phyloP scores from a whole-genome alignment of 2,797 vertebrate species.

The Peromyscus melanophrys region DNA sequence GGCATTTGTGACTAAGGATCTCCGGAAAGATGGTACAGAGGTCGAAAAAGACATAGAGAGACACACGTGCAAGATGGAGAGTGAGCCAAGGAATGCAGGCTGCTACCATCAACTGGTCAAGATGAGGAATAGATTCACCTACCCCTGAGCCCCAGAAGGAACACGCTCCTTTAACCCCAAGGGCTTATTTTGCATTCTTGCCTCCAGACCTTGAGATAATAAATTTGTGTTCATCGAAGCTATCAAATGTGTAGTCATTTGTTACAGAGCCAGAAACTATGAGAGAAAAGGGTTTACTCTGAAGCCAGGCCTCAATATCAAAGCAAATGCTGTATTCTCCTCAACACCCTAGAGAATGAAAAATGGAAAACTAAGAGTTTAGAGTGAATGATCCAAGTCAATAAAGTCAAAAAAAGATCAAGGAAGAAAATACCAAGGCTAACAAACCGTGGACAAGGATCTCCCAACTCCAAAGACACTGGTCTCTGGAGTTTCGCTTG shows the following conservation, averaged over 20 bases:
- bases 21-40: neutral
- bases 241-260: constrained; percentile 35
- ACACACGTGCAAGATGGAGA: neutral
- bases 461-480: constrained; percentile 27
- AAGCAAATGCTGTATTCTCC: constrained; percentile 3
- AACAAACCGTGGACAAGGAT: neutral
- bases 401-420: constrained; percentile 36
- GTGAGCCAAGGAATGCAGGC: neutral
- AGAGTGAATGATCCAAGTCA: constrained; percentile 32
- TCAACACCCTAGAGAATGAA: constrained; percentile 16
- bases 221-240: constrained; percentile 1
- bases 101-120: neutral
- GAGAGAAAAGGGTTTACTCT: neutral
- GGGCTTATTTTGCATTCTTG: neutral
- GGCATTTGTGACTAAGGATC: neutral
- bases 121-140: neutral
- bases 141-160: neutral
- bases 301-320: constrained; percentile 25
- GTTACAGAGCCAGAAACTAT: neutral
- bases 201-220: constrained; percentile 13
- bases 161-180: neutral
- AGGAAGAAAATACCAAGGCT: constrained; percentile 57
- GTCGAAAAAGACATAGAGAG: neutral
- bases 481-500: neutral
- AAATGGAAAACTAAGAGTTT: neutral